These are phyloP conservation scores for Sitophilus oryzae DNA, from an alignment of 1,140 invertebrate species.

Conservation along the genomic window DNA sequence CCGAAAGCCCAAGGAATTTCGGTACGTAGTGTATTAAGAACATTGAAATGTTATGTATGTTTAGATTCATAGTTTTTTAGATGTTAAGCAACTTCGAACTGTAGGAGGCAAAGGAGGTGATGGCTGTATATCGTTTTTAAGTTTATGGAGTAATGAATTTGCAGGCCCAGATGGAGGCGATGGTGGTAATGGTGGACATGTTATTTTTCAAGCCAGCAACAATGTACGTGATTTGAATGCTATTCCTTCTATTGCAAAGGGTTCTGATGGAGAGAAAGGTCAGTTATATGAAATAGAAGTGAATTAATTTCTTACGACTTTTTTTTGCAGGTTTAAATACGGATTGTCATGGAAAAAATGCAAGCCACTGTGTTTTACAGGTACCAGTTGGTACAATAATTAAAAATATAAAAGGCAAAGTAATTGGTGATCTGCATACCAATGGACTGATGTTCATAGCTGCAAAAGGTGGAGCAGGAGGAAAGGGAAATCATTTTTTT, in stretches of 20 bases:
- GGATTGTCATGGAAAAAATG: slow-evolving; percentile 76
- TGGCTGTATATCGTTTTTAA: slow-evolving; percentile 82
- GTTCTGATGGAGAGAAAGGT: slow-evolving; percentile 67
- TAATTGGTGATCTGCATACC: slow-evolving; percentile 65
- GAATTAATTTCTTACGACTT: background rate
- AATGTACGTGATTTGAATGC: slow-evolving; percentile 70
- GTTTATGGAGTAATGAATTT: slow-evolving; percentile 69
- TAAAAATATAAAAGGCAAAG: slow-evolving; percentile 53
- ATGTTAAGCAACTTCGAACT: slow-evolving; percentile 57
- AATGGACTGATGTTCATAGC: slow-evolving; percentile 83
- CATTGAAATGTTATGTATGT: background rate
- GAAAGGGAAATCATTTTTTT: slow-evolving; percentile 92
- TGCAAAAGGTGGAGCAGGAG: slow-evolving; percentile 90
- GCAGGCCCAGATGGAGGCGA: slow-evolving; percentile 96
- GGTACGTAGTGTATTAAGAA: slow-evolving; percentile 1
- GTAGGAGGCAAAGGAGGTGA: slow-evolving; percentile 86
- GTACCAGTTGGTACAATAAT: slow-evolving; percentile 89
- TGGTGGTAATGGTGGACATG: slow-evolving; percentile 95
- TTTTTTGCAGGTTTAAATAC: slow-evolving; percentile 47
- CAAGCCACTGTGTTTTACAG: slow-evolving; percentile 66
- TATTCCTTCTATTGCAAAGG: slow-evolving; percentile 56
- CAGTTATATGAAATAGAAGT: background rate
- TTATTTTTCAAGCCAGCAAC: slow-evolving; percentile 73
- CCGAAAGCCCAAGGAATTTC: slow-evolving; percentile 39
- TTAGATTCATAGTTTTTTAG: slow-evolving; percentile 60